phyloP scores from a whole-genome alignment of 2,113 vertebrate genomes.

The Dicentrarchus labrax region DNA sequence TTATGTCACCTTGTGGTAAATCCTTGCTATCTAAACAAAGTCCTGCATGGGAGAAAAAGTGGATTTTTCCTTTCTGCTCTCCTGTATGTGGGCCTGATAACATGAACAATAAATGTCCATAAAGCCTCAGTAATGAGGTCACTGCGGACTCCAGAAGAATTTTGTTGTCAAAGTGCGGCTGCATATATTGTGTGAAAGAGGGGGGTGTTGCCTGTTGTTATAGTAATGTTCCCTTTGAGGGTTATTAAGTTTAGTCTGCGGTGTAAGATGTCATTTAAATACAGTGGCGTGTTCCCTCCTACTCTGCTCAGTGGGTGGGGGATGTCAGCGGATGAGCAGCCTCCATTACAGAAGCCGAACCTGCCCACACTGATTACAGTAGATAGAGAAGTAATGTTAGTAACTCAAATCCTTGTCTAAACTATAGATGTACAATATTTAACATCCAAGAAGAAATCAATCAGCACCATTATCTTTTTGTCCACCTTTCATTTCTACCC shows the following conservation, averaged over 20 bases:
- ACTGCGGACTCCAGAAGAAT: conserved; percentile 44
- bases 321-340: conserved; percentile 37
- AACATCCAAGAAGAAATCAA: conserved; percentile 31
- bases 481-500: background rate
- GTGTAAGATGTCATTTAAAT: conserved; percentile 62
- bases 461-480: conserved; percentile 4
- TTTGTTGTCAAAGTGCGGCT: conserved; percentile 32
- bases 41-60: background rate
- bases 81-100: background rate
- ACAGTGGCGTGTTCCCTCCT: conserved; percentile 36
- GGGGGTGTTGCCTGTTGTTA: conserved; percentile 4
- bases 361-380: conserved; percentile 23
- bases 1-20: conserved; percentile 47
- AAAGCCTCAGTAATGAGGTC: conserved; percentile 68
- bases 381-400: background rate
- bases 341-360: conserved; percentile 18
- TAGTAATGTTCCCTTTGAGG: conserved; percentile 57
- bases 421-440: background rate
- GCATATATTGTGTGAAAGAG: background rate
- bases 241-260: conserved; percentile 61
- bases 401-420: background rate
- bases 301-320: conserved; percentile 37
- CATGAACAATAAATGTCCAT: conserved; percentile 15
- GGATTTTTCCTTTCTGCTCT: background rate
- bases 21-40: conserved; percentile 1